phyloP scores from a whole-genome alignment of 2,797 vertebrate species.

The Linurgus olivaceus region DNA sequence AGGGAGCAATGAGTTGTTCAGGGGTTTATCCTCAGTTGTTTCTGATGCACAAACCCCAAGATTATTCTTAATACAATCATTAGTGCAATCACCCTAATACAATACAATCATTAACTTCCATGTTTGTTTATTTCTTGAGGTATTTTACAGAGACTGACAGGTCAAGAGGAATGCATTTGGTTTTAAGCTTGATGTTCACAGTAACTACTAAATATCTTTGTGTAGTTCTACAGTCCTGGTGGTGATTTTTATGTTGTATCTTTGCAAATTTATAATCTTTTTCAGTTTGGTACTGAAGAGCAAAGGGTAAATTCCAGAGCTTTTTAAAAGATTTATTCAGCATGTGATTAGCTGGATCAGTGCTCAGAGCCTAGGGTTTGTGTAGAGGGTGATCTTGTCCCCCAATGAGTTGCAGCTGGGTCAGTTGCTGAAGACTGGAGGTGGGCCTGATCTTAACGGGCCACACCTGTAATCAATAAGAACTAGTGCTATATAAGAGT shows the following conservation, averaged over 20 bases:
- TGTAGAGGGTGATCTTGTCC: no score
- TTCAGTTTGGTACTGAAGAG: neutral
- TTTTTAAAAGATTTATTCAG: neutral
- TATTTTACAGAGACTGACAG: neutral
- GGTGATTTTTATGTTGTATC: neutral
- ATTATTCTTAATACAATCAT: neutral
- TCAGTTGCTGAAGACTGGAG: no score
- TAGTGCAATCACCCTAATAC: neutral
- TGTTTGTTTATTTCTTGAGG: neutral
- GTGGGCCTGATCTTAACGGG: no score
- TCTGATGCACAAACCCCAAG: neutral
- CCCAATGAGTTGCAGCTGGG: no score
- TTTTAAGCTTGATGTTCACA: neutral
- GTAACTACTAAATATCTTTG: neutral
- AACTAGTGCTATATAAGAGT: no score
- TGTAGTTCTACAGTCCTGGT: neutral
- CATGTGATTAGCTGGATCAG: neutral
- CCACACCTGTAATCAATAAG: no score
- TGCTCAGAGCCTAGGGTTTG: neutral
- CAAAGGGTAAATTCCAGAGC: slow-evolving; percentile 1
- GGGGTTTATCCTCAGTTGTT: neutral
- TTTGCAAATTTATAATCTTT: neutral
- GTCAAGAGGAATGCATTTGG: neutral
- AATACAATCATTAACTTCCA: neutral
- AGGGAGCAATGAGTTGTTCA: neutral